Evolutionary conservation across 2,797 vertebrate genomes (phyloP), one percentile per base, ranked within the genome.

Genomic region (Erpetoichthys calabaricus): DNA sequence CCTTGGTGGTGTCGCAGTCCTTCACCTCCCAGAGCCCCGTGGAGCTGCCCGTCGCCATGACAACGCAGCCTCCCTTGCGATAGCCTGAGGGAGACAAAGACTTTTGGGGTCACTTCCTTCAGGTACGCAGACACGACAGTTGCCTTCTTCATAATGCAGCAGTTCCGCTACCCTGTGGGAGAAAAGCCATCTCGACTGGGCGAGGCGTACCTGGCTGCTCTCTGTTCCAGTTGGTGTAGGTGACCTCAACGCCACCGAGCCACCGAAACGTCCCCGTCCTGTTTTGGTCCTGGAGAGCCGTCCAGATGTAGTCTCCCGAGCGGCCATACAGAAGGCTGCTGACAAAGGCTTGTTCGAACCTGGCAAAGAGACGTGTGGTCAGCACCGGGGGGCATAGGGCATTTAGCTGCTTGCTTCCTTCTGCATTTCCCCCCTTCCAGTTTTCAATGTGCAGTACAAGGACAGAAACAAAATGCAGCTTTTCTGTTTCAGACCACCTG

Each of bases 21-120:
- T 81, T 93, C 75, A 94, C 92, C 65, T 98, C 92, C 94, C 95
- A 99, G 66, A 98, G 82, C 56, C 94, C 95, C 65, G 86, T 80
- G 52, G 89, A 83, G 1, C 75, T 80, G 66, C 90, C 90, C 0
- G 91, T 94, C 60, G 84, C 90, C 87, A 99, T 83, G 65, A 83
- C 84, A 63, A 95, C 90, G 0, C 95, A 99, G 58, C 91, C 91
- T 0, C 86, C 86, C 3, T 64, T 77, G 64, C 76, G 74, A 55
- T 80, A 86, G 62, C 82, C 84, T 91, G 80, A 50, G 25, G 67
- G 57, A 1, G 1, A 50, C 47, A 47, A 43, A 64, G 54, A 67
- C 65, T 66, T n/a, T 8, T 0, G 62, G 57, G 25, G 25, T 25
- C 25, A 25, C 25, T 25, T 25, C 25, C 25, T 25, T 25, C 25